A percentile compares a stretch with the other conserved stretches of the same genome.
Conservation (phyloP, 2,113 vertebrate species). For the Ceyx margarethae region DNA sequence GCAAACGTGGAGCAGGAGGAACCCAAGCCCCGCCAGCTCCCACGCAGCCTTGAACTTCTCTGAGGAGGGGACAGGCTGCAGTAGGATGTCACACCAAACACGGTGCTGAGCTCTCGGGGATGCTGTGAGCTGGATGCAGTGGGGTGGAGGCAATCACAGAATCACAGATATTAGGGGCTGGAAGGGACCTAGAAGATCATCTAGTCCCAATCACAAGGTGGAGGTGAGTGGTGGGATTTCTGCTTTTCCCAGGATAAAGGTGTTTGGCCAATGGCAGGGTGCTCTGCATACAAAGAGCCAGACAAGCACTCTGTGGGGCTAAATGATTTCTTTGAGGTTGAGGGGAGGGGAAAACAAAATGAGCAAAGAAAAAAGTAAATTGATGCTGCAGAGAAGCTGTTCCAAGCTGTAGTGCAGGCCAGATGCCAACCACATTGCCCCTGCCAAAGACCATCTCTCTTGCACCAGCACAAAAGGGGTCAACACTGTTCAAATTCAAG, state of each 20-base stretch:
- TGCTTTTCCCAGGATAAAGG: background rate
- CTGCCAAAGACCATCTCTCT: background rate
- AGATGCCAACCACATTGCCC: fast-evolving
- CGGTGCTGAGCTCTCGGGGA: fast-evolving
- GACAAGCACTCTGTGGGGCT: background rate
- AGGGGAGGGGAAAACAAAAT: background rate
- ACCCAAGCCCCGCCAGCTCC: background rate
- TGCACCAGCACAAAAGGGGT: background rate
- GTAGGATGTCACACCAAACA: background rate
- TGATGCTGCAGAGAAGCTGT: background rate
- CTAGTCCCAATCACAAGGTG: no score
- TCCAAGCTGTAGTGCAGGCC: background rate
- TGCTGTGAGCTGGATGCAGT: background rate
- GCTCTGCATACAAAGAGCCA: background rate
- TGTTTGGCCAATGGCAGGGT: fast-evolving
- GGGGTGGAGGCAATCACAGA: no score
- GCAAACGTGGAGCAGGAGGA: background rate
- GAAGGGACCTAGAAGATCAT: no score
- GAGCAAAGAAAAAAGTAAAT: background rate
- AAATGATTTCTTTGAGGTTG: background rate
- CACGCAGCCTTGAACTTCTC: background rate
- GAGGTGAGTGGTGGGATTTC: background rate
- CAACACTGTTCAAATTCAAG: fast-evolving
- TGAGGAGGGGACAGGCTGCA: background rate
- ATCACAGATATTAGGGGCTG: no score